Evolutionary conservation across 2,113 vertebrate genomes (phyloP), one percentile per base, ranked within the genome.

Genomic region (Speoplatyrhinus poulsoni): DNA sequence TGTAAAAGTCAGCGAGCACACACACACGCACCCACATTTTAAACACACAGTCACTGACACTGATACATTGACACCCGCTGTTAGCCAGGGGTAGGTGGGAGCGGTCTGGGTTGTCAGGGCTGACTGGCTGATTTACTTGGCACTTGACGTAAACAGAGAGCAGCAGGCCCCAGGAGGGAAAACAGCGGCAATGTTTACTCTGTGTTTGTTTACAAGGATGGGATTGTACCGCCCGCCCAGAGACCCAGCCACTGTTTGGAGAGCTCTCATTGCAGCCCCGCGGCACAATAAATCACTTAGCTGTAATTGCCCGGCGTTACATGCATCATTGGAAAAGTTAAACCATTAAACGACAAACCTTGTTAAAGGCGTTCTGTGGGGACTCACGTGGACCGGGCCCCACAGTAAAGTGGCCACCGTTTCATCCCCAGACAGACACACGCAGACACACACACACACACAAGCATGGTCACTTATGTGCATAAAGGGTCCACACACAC

Each of bases 101-200:
- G 46, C 16, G 33, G 15, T 12, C 33, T 9, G 90, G 91, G 91
- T 87, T 94, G 94, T 93, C 93, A 93, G 85, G 88, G 87, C 88
- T 17, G 59, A 83, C 89, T 93, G 93, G 95, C 94, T 93, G 94
- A 95, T 94, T 93, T 93, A 93, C 89, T 94, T 91, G 90, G 92
- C 82, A 75, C 84, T 89, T 83, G 86, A 88, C 86, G 90, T 81
- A 84, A 87, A 89, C 86, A 87, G 87, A 84, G 88, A 88, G 78
- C 81, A 71, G 76, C 79, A 61, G 79, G 73, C 73, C 82, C 63
- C 73, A 46, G 72, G 83, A 82, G 83, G 83, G 82, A 84, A 82
- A 87, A 80, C 81, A 77, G 63, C 62, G 3, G 56, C 82, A 66
- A 52, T 87, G 84, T 90, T 90, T 79, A 85, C 85, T 77, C 80